These are phyloP conservation scores for Oreochromis mossambicus DNA, from an alignment of 2,797 vertebrate species.

Conservation along the genomic window DNA sequence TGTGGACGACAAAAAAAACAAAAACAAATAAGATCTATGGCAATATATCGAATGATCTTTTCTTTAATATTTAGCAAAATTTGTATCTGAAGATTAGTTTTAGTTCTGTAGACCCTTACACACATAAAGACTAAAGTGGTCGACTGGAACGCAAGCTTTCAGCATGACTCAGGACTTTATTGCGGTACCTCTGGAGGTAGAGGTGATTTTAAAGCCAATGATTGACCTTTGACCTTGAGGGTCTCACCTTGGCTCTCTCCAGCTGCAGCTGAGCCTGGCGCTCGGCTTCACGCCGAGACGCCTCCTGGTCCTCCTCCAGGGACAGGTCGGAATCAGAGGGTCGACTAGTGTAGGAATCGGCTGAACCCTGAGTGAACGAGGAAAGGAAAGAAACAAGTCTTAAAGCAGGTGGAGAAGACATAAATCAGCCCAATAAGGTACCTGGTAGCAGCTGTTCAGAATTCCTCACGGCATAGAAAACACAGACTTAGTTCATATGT, in stretches of 20 bases:
- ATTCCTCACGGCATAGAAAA: neutral
- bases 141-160: neutral
- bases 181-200: rapidly evolving
- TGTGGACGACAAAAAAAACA: constrained; percentile 18
- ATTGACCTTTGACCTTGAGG: neutral
- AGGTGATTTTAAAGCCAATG: neutral
- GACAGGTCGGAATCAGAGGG: constrained; percentile 98
- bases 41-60: rapidly evolving
- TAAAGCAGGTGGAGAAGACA: neutral
- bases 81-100: neutral
- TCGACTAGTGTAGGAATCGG: constrained; percentile 95
- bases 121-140: neutral
- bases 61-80: neutral
- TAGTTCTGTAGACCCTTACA: neutral
- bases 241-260: constrained; percentile 90
- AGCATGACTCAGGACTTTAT: neutral
- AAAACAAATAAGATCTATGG: neutral
- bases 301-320: constrained; percentile 96
- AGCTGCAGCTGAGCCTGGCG: constrained; percentile 94
- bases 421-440: neutral
- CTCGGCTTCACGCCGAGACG: constrained; percentile 93
- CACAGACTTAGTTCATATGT: neutral
- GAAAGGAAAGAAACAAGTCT: neutral
- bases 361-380: constrained; percentile 82
- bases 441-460: neutral